phyloP scores from a whole-genome alignment of 2,797 vertebrate genomes.

The Craterocephalus amniculus region DNA sequence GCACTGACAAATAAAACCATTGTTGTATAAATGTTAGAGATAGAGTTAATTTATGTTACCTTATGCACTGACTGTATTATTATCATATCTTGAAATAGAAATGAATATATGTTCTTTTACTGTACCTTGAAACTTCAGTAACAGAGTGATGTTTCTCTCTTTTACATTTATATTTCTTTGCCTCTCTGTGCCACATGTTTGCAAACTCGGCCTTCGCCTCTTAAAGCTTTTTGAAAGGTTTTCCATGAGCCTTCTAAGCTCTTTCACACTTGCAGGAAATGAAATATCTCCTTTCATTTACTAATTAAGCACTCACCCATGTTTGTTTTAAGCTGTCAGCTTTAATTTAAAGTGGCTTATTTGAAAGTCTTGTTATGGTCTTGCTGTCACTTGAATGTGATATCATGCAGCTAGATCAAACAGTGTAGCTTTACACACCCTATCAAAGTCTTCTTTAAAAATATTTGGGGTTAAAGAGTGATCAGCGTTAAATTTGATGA shows the following conservation, averaged over 20 bases:
- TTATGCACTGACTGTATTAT: slow-evolving; percentile 42
- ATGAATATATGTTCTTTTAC: slow-evolving; percentile 31
- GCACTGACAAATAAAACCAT: slow-evolving; percentile 22
- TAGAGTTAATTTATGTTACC: slow-evolving; percentile 35
- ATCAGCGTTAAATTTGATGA: slow-evolving; percentile 82
- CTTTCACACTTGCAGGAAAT: slow-evolving; percentile 78
- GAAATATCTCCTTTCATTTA: slow-evolving; percentile 84
- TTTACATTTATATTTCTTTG: slow-evolving; percentile 34
- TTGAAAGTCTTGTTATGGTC: slow-evolving; percentile 84
- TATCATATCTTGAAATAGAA: slow-evolving; percentile 29
- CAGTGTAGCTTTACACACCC: slow-evolving; percentile 78
- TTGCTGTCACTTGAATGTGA: slow-evolving; percentile 77
- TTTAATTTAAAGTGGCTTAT: slow-evolving; percentile 83
- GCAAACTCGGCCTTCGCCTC: slow-evolving; percentile 52
- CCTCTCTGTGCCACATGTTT: slow-evolving; percentile 39
- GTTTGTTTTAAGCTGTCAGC: slow-evolving; percentile 85
- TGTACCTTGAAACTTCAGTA: slow-evolving; percentile 43
- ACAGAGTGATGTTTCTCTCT: slow-evolving; percentile 18
- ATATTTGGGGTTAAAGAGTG: slow-evolving; percentile 85
- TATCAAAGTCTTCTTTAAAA: slow-evolving; percentile 82
- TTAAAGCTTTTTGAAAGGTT: slow-evolving; percentile 67
- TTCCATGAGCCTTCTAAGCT: slow-evolving; percentile 68
- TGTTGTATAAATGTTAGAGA: slow-evolving; percentile 50
- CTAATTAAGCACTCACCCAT: slow-evolving; percentile 83
- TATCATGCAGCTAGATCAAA: slow-evolving; percentile 80